These are phyloP conservation scores for Trematomus bernacchii DNA, from an alignment of 2,797 vertebrate genomes.

Conservation along the genomic window DNA sequence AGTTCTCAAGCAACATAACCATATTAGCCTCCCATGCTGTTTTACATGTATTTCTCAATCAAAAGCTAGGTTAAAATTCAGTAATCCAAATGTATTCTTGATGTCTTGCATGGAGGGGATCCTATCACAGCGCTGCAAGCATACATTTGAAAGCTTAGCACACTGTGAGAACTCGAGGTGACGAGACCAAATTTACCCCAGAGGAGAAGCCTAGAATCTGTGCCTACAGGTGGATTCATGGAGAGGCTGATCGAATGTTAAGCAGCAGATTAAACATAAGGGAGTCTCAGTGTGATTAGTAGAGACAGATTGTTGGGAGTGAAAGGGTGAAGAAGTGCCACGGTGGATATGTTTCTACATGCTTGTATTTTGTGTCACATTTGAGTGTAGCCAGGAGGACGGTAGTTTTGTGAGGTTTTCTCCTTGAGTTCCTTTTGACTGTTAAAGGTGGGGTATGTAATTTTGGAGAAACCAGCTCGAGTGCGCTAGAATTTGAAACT, in stretches of 20 bases:
- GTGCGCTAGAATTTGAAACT: too few species aligned
- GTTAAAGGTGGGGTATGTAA: too few species aligned
- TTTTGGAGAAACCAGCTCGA: too few species aligned
- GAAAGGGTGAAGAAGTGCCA: background rate
- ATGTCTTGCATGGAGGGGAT: background rate
- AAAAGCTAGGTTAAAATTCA: conserved; percentile 5
- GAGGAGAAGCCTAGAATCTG: conserved; percentile 9
- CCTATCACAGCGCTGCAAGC: conserved; percentile 16
- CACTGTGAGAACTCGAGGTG: background rate
- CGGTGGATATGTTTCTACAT: background rate
- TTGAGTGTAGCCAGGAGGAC: background rate
- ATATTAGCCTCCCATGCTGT: background rate
- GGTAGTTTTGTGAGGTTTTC: background rate
- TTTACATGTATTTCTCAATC: conserved; percentile 21
- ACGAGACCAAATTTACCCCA: conserved; percentile 8
- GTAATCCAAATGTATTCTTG: conserved; percentile 3
- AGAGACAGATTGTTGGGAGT: background rate
- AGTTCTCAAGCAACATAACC: background rate
- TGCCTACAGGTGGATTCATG: conserved; percentile 40
- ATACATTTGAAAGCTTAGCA: conserved; percentile 2
- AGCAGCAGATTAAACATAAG: conserved; percentile 15
- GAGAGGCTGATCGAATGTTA: conserved; percentile 30
- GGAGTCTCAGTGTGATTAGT: background rate
- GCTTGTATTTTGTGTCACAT: background rate
- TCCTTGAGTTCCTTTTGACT: background rate